Evolutionary conservation across 1,140 invertebrate genomes (phyloP).

Genomic region (Vollenhovia emeryi): DNA sequence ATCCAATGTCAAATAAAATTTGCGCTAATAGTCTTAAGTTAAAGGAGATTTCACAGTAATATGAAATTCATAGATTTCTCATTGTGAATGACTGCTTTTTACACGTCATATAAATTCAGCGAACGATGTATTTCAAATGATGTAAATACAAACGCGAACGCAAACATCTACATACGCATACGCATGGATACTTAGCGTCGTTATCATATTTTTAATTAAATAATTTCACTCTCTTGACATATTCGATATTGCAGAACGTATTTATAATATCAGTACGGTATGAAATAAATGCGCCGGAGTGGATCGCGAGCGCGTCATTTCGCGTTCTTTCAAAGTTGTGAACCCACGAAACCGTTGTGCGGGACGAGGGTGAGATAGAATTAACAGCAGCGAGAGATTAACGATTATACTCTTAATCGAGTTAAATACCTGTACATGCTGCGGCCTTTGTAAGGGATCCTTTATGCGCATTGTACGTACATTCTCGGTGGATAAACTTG

Average conservation of each 20-base stretch:
- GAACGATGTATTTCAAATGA: neutral
- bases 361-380: slow-evolving; percentile 43
- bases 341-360: neutral
- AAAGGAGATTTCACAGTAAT: neutral
- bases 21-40: neutral
- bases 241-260: neutral
- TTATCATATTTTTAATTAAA: neutral
- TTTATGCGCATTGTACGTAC: slow-evolving; percentile 46
- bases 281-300: neutral
- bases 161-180: neutral
- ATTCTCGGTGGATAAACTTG: slow-evolving; percentile 45
- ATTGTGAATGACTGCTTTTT: neutral
- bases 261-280: neutral
- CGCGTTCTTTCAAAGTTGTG: slow-evolving; percentile 32
- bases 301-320: slow-evolving; percentile 16
- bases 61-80: neutral
- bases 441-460: slow-evolving; percentile 36
- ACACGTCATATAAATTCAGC: neutral
- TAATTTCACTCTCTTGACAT: neutral
- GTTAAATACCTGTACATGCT: slow-evolving; percentile 55
- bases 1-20: neutral
- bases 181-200: neutral
- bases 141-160: no score
- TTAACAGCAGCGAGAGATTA: slow-evolving; percentile 56
- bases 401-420: slow-evolving; percentile 57